These are phyloP conservation scores for Chaetodon trifascialis DNA, from an alignment of 2,113 vertebrate species.

Conservation along the genomic window DNA sequence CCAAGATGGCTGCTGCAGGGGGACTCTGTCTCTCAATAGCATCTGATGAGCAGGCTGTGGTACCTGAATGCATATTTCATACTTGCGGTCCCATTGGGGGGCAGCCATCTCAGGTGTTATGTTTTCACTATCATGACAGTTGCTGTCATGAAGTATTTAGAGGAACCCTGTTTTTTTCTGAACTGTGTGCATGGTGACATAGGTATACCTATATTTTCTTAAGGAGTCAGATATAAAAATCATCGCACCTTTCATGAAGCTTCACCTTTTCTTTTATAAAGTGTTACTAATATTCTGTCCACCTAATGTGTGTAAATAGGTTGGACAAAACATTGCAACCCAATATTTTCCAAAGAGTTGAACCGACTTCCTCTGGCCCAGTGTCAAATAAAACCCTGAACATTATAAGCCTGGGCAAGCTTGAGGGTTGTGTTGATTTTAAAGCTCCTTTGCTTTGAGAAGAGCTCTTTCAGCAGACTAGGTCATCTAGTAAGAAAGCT, in stretches of 20 bases:
- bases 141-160: conserved; percentile 10
- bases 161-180: not conserved
- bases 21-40: conserved; percentile 55
- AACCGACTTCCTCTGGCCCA: not conserved
- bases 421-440: conserved; percentile 34
- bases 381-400: conserved; percentile 6
- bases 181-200: not conserved
- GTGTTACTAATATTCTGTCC: not conserved
- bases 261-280: not conserved
- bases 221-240: conserved; percentile 1
- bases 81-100: conserved; percentile 7
- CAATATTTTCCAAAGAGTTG: not conserved
- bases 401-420: not conserved
- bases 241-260: no score
- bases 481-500: not conserved
- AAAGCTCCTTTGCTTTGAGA: conserved; percentile 20
- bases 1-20: conserved; percentile 68
- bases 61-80: conserved; percentile 67
- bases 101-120: conserved; percentile 10
- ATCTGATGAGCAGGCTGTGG: conserved; percentile 55
- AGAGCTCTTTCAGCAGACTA: conserved; percentile 13
- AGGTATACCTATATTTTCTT: not conserved
- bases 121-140: conserved; percentile 15
- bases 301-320: not conserved
- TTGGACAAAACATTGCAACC: not conserved